Base-by-base conservation (phyloP, 2,113 vertebrate genomes). In the Sminthopsis crassicaudata region DNA sequence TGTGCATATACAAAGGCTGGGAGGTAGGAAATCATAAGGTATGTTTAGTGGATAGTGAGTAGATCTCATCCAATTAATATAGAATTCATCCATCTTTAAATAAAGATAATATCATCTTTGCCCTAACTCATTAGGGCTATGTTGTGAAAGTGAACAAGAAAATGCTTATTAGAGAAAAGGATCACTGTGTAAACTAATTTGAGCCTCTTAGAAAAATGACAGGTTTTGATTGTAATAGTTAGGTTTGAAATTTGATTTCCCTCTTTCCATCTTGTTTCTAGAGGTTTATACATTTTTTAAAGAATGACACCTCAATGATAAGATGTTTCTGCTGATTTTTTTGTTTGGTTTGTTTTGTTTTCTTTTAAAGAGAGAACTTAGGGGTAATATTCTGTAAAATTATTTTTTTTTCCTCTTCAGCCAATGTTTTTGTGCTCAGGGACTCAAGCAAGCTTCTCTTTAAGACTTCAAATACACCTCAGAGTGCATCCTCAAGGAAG, bases 401-500 rank as follows among this genome's bases (percentile, higher is more conserved):
- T 84, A 76, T 42, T 22, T 84, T 84, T 84, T 84, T 84, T 8
- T n/a, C 42, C 42, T 42, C 48, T 84, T 42, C n/a, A 84, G 67
- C 19, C 67, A 84, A 19, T 84, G 67, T 84, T 84, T 42, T 84
- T 84, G 67, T 84, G 67, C n/a, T 84, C 67, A 84, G 67, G 67
- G 67, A 84, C 67, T 42, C 19, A 84, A 84, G n/a, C 42, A 84
- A 84, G 67, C 67, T 42, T 84, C 67, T 84, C 67, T 84, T 84
- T 6, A 84, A 84, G n/a, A 84, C 67, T 42, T 84, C 67, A 84
- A 84, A 84, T 84, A 84, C 42, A 84, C 42, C 67, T 84, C 67
- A 84, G 67, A 84, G 67, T 84, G 67, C 67, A 84, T 84, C n/a
- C 67, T 84, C 67, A 84, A 84, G 67, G n/a, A 84, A 84, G 67